phyloP scores from a whole-genome alignment of 2,888 invertebrate genomes.

The Lasioglossum pauxillum region DNA sequence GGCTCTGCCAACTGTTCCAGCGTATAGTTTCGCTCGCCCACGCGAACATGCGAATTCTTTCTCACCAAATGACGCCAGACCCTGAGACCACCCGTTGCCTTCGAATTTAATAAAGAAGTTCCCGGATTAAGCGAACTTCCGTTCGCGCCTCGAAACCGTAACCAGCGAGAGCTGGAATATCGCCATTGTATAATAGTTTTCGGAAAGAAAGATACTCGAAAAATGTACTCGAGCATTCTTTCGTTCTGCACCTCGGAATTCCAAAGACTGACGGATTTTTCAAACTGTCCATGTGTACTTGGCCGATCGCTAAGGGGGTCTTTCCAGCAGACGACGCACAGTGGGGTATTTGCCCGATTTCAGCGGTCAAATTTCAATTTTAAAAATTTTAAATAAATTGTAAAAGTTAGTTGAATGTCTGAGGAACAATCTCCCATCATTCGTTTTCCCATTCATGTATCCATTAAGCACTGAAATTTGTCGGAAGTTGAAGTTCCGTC shows the following conservation, averaged over 20 bases:
- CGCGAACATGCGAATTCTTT: constrained; percentile 31
- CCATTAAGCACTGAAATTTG: no score
- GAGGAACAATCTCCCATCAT: no score
- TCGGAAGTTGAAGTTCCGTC: no score
- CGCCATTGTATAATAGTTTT: neutral
- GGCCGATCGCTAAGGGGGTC: no score
- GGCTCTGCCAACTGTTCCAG: constrained; percentile 11
- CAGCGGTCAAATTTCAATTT: no score
- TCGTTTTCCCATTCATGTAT: no score
- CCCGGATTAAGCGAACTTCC: constrained; percentile 8
- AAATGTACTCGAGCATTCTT: neutral
- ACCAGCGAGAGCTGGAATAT: neutral
- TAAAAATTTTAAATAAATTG: no score
- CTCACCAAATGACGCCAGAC: constrained; percentile 44
- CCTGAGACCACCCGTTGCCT: constrained; percentile 8
- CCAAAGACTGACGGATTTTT: neutral
- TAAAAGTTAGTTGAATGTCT: no score
- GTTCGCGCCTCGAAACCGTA: neutral
- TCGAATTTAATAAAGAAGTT: constrained; percentile 40
- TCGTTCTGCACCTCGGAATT: neutral
- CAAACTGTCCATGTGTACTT: no score
- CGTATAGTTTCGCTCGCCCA: constrained; percentile 22
- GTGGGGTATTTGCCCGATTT: no score
- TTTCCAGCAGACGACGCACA: no score
- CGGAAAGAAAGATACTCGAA: neutral